phyloP scores from a whole-genome alignment of 2,797 vertebrate species.

The Thripadectes ignobilis region DNA sequence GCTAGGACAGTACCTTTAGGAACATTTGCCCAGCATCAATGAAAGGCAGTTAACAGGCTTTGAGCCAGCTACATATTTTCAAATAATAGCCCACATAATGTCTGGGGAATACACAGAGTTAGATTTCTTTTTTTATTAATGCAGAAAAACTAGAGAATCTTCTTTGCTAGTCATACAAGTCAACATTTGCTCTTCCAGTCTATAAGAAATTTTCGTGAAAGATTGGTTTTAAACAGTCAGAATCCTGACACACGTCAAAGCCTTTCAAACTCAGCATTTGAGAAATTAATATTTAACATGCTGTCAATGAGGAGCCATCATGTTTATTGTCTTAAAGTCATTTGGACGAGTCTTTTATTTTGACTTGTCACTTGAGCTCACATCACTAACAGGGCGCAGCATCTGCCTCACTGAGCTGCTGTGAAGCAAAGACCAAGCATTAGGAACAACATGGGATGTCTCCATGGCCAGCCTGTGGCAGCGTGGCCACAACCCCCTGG shows the following conservation, averaged over 20 bases:
- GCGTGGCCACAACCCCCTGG: neutral
- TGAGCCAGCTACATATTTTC: neutral
- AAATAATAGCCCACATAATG: neutral
- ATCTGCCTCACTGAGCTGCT: neutral
- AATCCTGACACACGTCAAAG: neutral
- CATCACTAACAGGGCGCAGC: neutral
- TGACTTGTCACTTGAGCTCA: constrained; percentile 35
- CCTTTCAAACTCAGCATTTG: neutral
- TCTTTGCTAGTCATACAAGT: neutral
- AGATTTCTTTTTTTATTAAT: neutral
- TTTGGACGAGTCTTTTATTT: constrained; percentile 7
- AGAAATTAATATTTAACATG: constrained; percentile 36
- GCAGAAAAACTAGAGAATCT: neutral
- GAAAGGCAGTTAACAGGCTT: neutral
- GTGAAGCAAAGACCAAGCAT: neutral
- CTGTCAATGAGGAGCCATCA: constrained; percentile 14
- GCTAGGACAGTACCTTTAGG: neutral
- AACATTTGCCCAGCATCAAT: neutral
- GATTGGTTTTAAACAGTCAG: constrained; percentile 22
- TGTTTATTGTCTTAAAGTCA: neutral
- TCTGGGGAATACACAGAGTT: neutral
- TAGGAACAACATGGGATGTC: neutral
- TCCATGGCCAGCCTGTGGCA: neutral
- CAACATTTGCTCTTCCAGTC: neutral
- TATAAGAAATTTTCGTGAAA: neutral